These are phyloP conservation scores for Caenorhabditis macrosperma DNA, from an alignment of 2,888 invertebrate species.

Conservation along the genomic window DNA sequence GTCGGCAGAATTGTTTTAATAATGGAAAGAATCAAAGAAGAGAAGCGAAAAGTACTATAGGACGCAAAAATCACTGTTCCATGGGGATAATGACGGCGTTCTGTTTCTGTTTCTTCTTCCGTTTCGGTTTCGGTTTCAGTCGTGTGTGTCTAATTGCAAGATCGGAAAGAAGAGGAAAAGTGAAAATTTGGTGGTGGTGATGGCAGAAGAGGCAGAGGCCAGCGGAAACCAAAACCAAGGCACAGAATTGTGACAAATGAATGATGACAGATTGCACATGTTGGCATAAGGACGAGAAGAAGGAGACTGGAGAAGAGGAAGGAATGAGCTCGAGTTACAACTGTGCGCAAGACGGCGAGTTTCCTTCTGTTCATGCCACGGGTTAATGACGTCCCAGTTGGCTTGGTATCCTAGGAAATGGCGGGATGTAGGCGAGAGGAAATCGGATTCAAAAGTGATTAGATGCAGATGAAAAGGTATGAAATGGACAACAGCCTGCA, in stretches of 20 bases:
- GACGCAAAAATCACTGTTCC: constrained; percentile 40
- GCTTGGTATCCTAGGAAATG: constrained; percentile 23
- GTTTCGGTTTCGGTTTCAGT: constrained; percentile 40
- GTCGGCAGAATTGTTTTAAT: constrained; percentile 8
- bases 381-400: constrained; percentile 32
- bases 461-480: constrained; percentile 1
- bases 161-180: constrained; percentile 9
- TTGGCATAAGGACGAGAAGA: constrained; percentile 38
- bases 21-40: background rate
- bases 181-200: too few relatives aligned
- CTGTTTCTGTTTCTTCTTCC: background rate
- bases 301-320: too few relatives aligned
- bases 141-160: constrained; percentile 38
- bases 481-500: too few relatives aligned
- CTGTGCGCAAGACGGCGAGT: constrained; percentile 48
- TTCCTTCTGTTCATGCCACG: constrained; percentile 11
- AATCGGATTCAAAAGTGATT: constrained; percentile 18
- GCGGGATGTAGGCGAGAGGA: background rate
- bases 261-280: constrained; percentile 55
- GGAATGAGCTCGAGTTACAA: constrained; percentile 45
- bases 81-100: constrained; percentile 16
- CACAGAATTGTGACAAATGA: constrained; percentile 38
- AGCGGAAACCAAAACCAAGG: constrained; percentile 15
- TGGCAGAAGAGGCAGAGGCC: constrained; percentile 6
- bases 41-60: background rate